phyloP scores from a whole-genome alignment of 2,797 vertebrate species.

The Thaleichthys pacificus region DNA sequence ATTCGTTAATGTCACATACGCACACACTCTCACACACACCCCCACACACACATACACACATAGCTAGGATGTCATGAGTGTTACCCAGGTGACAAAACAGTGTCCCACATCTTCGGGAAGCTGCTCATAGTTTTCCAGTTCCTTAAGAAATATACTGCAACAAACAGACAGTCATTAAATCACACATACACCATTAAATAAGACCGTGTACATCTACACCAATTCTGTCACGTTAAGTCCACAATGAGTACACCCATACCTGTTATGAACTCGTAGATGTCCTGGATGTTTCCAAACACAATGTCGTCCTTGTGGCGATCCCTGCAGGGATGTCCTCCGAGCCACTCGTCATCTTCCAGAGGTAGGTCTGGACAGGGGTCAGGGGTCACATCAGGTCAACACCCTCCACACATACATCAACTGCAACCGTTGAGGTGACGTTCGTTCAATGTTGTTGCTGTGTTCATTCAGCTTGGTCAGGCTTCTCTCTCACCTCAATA shows the following conservation, averaged over 20 bases:
- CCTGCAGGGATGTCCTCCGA: constrained; percentile 92
- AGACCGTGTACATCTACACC: too few relatives aligned
- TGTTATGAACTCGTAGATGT: constrained; percentile 97
- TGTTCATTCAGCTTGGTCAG: too few relatives aligned
- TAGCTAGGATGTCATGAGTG: constrained; percentile 19
- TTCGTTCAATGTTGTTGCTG: too few relatives aligned
- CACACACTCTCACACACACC: not conserved
- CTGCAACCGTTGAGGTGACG: too few relatives aligned
- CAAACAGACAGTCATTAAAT: constrained; percentile 2
- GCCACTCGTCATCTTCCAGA: constrained; percentile 96
- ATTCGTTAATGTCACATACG: too few relatives aligned
- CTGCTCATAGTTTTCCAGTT: constrained; percentile 97
- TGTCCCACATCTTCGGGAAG: constrained; percentile 97
- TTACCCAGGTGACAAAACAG: constrained; percentile 99
- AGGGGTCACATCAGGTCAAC: not conserved
- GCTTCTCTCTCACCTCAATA: constrained; percentile 82
- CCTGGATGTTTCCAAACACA: constrained; percentile 98
- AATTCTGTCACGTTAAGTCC: too few relatives aligned
- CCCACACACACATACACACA: not conserved
- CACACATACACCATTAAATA: not conserved
- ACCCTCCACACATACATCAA: not conserved
- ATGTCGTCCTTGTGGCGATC: constrained; percentile 92
- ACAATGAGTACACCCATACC: constrained; percentile 68
- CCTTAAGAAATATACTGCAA: constrained; percentile 94
- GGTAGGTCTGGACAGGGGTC: constrained; percentile 86